These are phyloP conservation scores for Benthosema pterotum DNA, from an alignment of 2,797 vertebrate species.

Conservation along the genomic window DNA sequence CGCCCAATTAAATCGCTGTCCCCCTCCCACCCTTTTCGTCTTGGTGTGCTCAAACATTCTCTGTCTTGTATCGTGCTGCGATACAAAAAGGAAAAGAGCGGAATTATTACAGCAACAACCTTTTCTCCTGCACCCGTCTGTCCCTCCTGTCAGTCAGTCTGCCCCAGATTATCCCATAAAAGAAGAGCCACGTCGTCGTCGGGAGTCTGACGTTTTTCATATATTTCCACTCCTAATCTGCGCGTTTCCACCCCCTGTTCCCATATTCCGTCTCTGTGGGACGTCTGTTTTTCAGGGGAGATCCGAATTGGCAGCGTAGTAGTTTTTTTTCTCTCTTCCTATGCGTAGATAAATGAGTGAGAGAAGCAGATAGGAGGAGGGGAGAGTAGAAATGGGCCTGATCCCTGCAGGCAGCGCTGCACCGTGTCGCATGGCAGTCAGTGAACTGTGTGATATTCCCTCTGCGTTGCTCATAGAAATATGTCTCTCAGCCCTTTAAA, in stretches of 20 bases:
- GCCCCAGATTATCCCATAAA: slow-evolving; percentile 57
- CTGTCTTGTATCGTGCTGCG: slow-evolving; percentile 15
- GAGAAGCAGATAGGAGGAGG: slow-evolving; percentile 49
- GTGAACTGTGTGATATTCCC: slow-evolving; percentile 66
- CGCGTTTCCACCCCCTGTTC: slow-evolving; percentile 38
- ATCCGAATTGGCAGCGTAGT: slow-evolving; percentile 62
- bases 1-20: slow-evolving; percentile 57
- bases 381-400: slow-evolving; percentile 55
- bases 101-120: too few relatives aligned
- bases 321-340: slow-evolving; percentile 54
- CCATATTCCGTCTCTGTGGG: slow-evolving; percentile 34
- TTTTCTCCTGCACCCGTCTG: too few relatives aligned
- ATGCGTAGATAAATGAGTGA: slow-evolving; percentile 59
- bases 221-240: slow-evolving; percentile 45
- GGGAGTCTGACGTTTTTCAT: slow-evolving; percentile 36
- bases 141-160: too few relatives aligned
- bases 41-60: slow-evolving; percentile 42
- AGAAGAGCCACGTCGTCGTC: slow-evolving; percentile 27
- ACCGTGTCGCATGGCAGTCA: slow-evolving; percentile 57
- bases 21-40: slow-evolving; percentile 36
- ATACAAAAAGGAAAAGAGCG: too few relatives aligned
- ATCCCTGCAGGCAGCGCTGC: slow-evolving; percentile 63
- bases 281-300: slow-evolving; percentile 56
- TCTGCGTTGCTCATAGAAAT: slow-evolving; percentile 53
- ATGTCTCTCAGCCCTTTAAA: slow-evolving; percentile 18